phyloP scores from a whole-genome alignment of 2,113 vertebrate species.

The Melanotaenia duboulayi region DNA sequence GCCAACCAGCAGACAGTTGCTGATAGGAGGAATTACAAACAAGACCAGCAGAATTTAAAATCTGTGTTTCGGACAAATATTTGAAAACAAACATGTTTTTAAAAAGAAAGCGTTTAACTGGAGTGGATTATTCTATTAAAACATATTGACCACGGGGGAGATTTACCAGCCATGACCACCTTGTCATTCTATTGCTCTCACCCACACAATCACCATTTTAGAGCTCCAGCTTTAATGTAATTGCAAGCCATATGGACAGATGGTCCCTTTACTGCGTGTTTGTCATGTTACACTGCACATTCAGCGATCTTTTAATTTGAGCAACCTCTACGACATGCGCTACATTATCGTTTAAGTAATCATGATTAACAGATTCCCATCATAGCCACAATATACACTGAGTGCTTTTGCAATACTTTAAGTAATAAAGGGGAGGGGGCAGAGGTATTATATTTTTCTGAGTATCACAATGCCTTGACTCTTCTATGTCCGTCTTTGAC shows the following conservation, averaged over 20 bases:
- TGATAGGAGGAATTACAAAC: background rate
- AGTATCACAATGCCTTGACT: slow-evolving; percentile 5
- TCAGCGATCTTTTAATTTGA: slow-evolving; percentile 51
- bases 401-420: slow-evolving; percentile 14
- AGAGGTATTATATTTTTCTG: slow-evolving; percentile 2
- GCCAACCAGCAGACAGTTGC: background rate
- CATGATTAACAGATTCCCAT: slow-evolving; percentile 30
- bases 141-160: slow-evolving; percentile 21
- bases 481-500: background rate
- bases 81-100: background rate
- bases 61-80: background rate
- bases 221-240: slow-evolving; percentile 38
- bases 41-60: background rate
- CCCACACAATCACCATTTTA: slow-evolving; percentile 39
- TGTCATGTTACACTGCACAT: slow-evolving; percentile 52
- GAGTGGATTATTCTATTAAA: slow-evolving; percentile 19
- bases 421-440: slow-evolving; percentile 10
- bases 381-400: slow-evolving; percentile 4
- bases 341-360: slow-evolving; percentile 24
- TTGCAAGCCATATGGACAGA: slow-evolving; percentile 58
- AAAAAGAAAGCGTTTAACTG: background rate
- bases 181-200: slow-evolving; percentile 22
- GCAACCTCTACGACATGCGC: slow-evolving; percentile 32
- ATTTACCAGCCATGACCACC: slow-evolving; percentile 19
- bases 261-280: slow-evolving; percentile 60